phyloP scores from a whole-genome alignment of 2,888 invertebrate species.

The Cephalotes varians region DNA sequence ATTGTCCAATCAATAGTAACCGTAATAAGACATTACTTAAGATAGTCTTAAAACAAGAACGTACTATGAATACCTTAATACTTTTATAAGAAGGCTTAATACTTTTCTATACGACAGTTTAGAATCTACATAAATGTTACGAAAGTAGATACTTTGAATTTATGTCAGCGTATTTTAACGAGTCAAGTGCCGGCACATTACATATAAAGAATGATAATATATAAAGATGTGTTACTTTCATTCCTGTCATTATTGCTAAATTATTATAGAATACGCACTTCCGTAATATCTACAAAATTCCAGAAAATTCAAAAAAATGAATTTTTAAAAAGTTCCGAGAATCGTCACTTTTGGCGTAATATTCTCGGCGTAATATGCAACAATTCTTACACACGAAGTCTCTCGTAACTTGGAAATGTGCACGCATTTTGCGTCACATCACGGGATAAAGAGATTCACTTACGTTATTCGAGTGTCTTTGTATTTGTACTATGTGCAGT shows the following conservation, averaged over 20 bases:
- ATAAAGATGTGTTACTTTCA: not conserved
- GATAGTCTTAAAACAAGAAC: too few species aligned
- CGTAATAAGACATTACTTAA: too few species aligned
- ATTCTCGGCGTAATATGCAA: not conserved
- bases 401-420: not conserved
- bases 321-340: not conserved
- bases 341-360: not conserved
- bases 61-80: not conserved
- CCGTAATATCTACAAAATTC: not conserved
- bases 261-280: not conserved
- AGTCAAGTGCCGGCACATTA: not conserved
- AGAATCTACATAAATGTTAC: not conserved
- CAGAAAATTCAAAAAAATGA: not conserved
- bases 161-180: not conserved
- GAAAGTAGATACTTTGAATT: not conserved
- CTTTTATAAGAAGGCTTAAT: not conserved
- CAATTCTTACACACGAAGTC: not conserved
- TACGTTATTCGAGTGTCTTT: constrained; percentile 13
- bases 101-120: not conserved
- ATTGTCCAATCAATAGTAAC: too few species aligned
- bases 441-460: constrained; percentile 1
- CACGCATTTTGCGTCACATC: not conserved
- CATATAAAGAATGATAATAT: not conserved
- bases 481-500: not conserved
- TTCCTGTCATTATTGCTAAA: not conserved